phyloP scores from a whole-genome alignment of 2,888 invertebrate species.

The Rutpela maculata region DNA sequence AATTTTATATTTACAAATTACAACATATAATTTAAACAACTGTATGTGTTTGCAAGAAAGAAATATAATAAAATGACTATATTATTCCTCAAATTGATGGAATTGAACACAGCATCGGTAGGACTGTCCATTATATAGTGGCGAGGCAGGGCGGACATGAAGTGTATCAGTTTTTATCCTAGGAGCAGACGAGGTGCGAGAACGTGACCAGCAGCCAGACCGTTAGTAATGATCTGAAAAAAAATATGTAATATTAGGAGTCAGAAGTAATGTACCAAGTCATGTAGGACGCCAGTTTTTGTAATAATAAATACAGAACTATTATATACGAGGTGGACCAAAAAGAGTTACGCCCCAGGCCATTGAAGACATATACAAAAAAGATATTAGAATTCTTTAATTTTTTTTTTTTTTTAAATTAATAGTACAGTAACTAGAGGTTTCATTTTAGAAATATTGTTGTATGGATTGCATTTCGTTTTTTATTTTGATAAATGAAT shows the following conservation, averaged over 20 bases:
- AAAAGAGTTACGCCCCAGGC: too few relatives aligned
- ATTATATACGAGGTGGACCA: too few relatives aligned
- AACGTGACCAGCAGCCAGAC: background rate
- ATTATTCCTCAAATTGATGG: background rate
- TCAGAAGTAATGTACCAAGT: too few relatives aligned
- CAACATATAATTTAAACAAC: slow-evolving; percentile 12
- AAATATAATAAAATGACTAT: background rate
- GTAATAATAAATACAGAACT: too few relatives aligned
- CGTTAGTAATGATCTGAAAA: slow-evolving; percentile 23
- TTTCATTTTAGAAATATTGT: too few relatives aligned
- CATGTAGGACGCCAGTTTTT: too few relatives aligned
- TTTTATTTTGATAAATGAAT: too few relatives aligned
- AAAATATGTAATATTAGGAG: background rate
- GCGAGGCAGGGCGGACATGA: background rate
- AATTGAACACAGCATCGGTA: slow-evolving; percentile 23
- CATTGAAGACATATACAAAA: too few relatives aligned
- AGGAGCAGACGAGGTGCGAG: slow-evolving; percentile 7
- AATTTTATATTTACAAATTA: slow-evolving; percentile 24
- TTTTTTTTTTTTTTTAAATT: too few relatives aligned
- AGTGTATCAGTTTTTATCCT: slow-evolving; percentile 6
- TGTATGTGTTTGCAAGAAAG: background rate
- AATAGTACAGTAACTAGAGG: too few relatives aligned
- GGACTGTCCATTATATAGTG: background rate
- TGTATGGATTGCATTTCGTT: too few relatives aligned
- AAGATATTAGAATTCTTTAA: too few relatives aligned